These are phyloP conservation scores for Drosophila anomalata DNA, from an alignment of 2,888 invertebrate species.

Conservation along the genomic window DNA sequence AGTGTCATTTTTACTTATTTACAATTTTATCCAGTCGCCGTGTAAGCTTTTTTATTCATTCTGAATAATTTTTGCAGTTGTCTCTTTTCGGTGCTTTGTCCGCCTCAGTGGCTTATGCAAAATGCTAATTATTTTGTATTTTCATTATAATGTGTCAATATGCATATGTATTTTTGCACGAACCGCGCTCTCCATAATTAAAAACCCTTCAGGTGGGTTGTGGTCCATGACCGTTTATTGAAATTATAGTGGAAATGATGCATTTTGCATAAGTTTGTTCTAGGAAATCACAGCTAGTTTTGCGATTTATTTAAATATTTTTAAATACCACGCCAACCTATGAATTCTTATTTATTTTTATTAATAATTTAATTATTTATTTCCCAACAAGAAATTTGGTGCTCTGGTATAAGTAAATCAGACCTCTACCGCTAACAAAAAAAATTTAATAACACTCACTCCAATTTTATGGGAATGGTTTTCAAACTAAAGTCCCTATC, in stretches of 20 bases:
- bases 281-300: slow-evolving; percentile 19
- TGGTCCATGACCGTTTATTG: slow-evolving; percentile 47
- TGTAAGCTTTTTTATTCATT: neutral
- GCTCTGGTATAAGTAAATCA: neutral
- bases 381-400: neutral
- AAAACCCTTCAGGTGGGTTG: slow-evolving; percentile 20
- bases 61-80: slow-evolving; percentile 14
- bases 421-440: neutral
- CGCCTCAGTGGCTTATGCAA: slow-evolving; percentile 70
- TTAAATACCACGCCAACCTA: neutral
- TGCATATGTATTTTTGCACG: slow-evolving; percentile 38
- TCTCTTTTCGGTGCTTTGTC: slow-evolving; percentile 27
- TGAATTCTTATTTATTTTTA: neutral
- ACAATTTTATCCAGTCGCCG: slow-evolving; percentile 22
- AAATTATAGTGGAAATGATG: slow-evolving; percentile 21
- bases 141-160: slow-evolving; percentile 74
- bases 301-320: slow-evolving; percentile 1
- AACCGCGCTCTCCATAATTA: slow-evolving; percentile 39
- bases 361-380: slow-evolving; percentile 21
- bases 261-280: slow-evolving; percentile 21
- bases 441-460: neutral
- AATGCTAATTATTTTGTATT: slow-evolving; percentile 81
- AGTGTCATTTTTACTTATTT: slow-evolving; percentile 52
- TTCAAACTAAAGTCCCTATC: neutral
- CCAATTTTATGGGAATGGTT: too few relatives aligned